phyloP scores from a whole-genome alignment of 2,888 invertebrate species.

The Amphipyra berbera region DNA sequence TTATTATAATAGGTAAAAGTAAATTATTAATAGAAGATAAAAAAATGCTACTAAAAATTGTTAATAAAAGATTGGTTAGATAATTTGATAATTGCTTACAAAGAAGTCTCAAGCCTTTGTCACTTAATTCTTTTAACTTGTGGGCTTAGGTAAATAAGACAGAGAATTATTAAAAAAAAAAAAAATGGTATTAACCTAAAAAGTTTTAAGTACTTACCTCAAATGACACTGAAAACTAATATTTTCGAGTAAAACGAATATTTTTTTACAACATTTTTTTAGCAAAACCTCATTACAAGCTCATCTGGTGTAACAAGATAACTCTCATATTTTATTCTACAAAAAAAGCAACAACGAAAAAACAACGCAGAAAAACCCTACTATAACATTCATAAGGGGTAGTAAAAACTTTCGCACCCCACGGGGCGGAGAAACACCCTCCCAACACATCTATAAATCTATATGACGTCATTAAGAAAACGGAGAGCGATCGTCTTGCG shows the following conservation, averaged over 20 bases:
- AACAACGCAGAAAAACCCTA: slow-evolving; percentile 58
- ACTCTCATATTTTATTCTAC: slow-evolving; percentile 18
- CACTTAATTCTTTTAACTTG: no score
- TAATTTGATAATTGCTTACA: no score
- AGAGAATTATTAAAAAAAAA: no score
- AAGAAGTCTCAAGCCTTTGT: no score
- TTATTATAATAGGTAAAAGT: background rate
- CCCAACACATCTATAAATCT: slow-evolving; percentile 86
- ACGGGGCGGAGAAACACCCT: slow-evolving; percentile 66
- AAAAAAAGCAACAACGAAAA: slow-evolving; percentile 54
- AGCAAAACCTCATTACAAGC: slow-evolving; percentile 1
- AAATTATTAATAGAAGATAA: no score
- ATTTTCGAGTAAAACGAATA: background rate
- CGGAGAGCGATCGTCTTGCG: slow-evolving; percentile 82
- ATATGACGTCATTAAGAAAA: slow-evolving; percentile 89
- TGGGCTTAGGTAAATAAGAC: no score
- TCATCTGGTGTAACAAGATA: slow-evolving; percentile 33
- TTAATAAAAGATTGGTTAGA: no score
- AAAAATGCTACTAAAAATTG: no score
- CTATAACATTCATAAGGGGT: slow-evolving; percentile 78
- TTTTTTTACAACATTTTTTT: slow-evolving; percentile 3
- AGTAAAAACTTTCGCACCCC: slow-evolving; percentile 81
- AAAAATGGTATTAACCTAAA: no score
- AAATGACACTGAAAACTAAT: background rate
- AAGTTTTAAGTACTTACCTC: no score